Conservation (phyloP, 2,113 vertebrate species). For the Sinocyclocheilus grahami region DNA sequence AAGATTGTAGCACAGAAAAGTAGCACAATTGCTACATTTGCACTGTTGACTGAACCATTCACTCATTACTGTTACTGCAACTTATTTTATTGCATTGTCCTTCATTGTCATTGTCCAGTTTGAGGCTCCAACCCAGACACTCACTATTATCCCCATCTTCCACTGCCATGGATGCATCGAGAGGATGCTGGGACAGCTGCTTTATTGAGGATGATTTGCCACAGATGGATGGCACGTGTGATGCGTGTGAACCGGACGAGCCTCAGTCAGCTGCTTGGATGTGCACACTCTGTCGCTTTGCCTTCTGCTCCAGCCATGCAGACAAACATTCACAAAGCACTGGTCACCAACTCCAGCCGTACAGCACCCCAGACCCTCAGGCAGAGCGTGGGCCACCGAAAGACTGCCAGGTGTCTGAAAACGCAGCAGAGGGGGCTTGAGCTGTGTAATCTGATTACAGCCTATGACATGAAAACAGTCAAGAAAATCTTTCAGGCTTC, state of each 20-base stretch:
- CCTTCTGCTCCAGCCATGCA: constrained; percentile 80
- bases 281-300: constrained; percentile 80
- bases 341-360: constrained; percentile 68
- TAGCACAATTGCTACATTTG: neutral
- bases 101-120: neutral
- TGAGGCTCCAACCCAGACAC: neutral
- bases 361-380: constrained; percentile 53
- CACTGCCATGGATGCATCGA: constrained; percentile 64
- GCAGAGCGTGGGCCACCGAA: constrained; percentile 27
- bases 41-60: neutral
- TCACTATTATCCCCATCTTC: no score
- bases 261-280: constrained; percentile 73
- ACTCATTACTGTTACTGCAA: neutral
- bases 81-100: neutral
- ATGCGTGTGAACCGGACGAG: constrained; percentile 87
- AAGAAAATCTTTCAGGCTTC: no score
- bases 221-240: constrained; percentile 82
- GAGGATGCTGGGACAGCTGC: constrained; percentile 55
- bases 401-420: constrained; percentile 37
- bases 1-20: no score
- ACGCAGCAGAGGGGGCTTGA: constrained; percentile 38
- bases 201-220: constrained; percentile 68
- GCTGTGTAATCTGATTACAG: no score
- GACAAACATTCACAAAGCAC: constrained; percentile 74
- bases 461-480: no score